These are phyloP conservation scores for Pocillopora verrucosa DNA, from an alignment of 64 coral and sea anemone genomes.

Conservation along the genomic window DNA sequence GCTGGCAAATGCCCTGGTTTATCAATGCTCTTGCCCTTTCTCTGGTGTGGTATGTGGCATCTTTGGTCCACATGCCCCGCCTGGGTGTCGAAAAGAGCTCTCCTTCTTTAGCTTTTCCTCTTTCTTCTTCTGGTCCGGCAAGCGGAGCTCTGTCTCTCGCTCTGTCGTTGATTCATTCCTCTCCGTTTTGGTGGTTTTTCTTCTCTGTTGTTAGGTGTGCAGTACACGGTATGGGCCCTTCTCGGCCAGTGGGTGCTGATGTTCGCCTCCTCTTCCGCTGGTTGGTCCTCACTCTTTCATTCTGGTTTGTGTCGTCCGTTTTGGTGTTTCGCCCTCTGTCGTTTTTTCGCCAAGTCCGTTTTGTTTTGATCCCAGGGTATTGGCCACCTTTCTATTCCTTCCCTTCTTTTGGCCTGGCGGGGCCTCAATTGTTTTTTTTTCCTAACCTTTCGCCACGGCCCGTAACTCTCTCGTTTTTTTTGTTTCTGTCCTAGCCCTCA, in stretches of 20 bases:
- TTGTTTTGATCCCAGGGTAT: no score
- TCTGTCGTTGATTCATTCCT: not conserved
- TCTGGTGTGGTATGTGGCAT: not conserved
- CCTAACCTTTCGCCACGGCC: no score
- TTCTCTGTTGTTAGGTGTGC: not conserved
- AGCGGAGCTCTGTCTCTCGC: not conserved
- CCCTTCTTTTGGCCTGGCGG: no score
- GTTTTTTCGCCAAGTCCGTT: no score
- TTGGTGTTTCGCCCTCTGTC: no score
- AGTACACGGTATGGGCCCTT: not conserved
- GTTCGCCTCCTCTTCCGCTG: not conserved
- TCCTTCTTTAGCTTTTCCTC: not conserved
- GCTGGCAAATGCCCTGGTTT: conserved; percentile 16
- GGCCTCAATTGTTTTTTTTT: no score
- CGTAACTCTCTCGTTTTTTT: no score
- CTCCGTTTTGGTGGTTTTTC: not conserved
- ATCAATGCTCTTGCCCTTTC: conserved; percentile 42
- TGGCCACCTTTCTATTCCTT: no score
- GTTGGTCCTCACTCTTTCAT: not conserved
- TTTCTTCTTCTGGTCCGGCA: conserved; percentile 29
- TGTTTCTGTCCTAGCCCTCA: no score
- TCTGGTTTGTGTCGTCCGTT: no score
- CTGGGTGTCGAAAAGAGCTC: not conserved
- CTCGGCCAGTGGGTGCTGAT: no score
- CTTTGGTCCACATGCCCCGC: not conserved